Base-by-base conservation (phyloP, 1,140 invertebrate genomes). In the Leptoteleia sp. region DNA sequence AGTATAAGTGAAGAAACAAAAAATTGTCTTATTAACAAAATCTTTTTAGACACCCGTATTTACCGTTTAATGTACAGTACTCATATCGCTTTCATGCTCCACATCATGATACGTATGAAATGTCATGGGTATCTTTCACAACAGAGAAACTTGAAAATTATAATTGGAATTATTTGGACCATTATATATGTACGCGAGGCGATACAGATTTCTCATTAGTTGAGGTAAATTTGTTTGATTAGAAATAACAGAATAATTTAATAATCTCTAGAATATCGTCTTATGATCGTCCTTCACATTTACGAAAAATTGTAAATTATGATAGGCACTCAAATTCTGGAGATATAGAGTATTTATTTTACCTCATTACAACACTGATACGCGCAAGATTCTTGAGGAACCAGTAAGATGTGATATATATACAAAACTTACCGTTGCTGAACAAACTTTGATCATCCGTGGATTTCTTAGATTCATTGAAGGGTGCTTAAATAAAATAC, bases 101-200 rank as follows among this genome's bases (percentile, higher is more conserved):
- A 0, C 94, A 98, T 88, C 96, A 97, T 83, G 93, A 95, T 65
- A 96, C 94, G 0, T 99, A 98, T 85, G 96, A 97, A 87, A 93
- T 97, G n/a, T 98, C 97, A 0, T 96, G 95, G 91, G 96, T 97
- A 0, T 95, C 96, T 31, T 99, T 99, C 86, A 95, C 94, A 7
- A 97, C 96, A 0, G 97, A 99, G 88, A 97, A 97, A 83, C 88
- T 99, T 15, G 97, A 99, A 90, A 97, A 95, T 83, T 99, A 97
- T 83, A 98, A 98, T 88, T 99, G 98, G 98, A 99, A 99, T 90
- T 97, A 97, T 88, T 92, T 99, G 88, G 97, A 99, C 89, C 95
- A 98, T 87, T 99, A 99, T 85, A 97, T 99, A 62, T 98, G 96
- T 85, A 96, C 96, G 0, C 90, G 95, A 42, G 97, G 97, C 4